Base-by-base conservation (phyloP, 2,888 invertebrate species). In the Amphipyra tragopoginis region DNA sequence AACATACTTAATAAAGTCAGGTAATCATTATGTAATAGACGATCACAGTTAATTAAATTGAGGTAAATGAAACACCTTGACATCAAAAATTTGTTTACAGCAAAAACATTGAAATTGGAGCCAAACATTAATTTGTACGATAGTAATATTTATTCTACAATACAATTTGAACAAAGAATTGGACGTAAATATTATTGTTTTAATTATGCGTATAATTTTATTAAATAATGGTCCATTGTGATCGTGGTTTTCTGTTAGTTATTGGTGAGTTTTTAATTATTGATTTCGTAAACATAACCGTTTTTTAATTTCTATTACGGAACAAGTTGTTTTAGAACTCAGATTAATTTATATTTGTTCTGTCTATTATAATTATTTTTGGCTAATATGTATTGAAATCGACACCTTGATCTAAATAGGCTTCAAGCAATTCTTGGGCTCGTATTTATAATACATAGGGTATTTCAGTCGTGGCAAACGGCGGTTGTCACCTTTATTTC, bases 401-500 rank as follows among this genome's bases (percentile, higher is more conserved):
- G 50, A 75, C 73, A 80, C 80, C 84, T 85, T 82, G 83, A 82
- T 83, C 79, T 75, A 76, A 77, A 79, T 80, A 75, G 71, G 63
- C 59, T 79, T 78, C 72, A 60, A 65, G 55, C 63, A 76, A 77
- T 79, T 69, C 65, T 74, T 73, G 62, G 73, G 53, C 65, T 79
- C 13, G 52, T 83, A 78, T 77, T 74, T 75, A 73, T 79, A 76
- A 67, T 73, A 70, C 72, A 75, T 75, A 63, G 45, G 63, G 55
- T 81, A 81, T 79, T 83, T 82, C 58, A 77, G 79, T 73, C 74
- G 70, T 65, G 50, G 67, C 80, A 77, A 78, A 79, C 74, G 68
- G 65, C 67, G 66, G 62, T 79, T 82, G 85, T 83, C 83, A 83
- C 79, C 74, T 83, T 84, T 86, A 83, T 86, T 84, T 83, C 65